Base-by-base conservation (phyloP, 92 coral and sea anemone genomes). In the Umimayanthus chanpuru region DNA sequence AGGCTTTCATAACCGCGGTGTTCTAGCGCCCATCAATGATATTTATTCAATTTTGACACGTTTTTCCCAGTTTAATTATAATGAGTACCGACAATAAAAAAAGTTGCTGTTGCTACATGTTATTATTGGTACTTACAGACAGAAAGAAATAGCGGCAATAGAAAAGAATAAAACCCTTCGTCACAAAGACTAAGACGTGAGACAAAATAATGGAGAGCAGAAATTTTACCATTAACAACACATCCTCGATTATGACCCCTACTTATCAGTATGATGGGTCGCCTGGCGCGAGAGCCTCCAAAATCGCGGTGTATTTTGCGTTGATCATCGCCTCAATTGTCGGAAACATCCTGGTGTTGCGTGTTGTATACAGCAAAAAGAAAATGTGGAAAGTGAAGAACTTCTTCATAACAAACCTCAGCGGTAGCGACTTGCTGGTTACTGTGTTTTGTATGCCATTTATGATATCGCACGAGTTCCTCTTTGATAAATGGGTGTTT, bases 301-400 rank as follows among this genome's bases (percentile, higher is more conserved):
- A 93, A 81, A 89, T 86, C n/a, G 87, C 75, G 18, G 91, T 91
- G 28, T 94, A 94, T 77, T 67, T 89, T 28, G 43, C 71, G 0
- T 93, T 93, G 14, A 92, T 93, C 21, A 66, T 85, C 28, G 84
- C 93, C 1, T 94, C 97, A 0, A 71, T 91, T 32, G 77, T 94
- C 41, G 97, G 97, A 1, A 94, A 94, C 87, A 89, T 66, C 5
- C 23, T 93, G 77, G 95, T 94, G 30, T 89, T 94, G 6, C 85
- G 91, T 68, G 95, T 93, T n/a, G 94, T 94, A 9, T 88, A 86
- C 21, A 73, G 88, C 75, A 70, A 88, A 23, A 84, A 85, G 14
- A 90, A 94, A 14, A 94, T 94, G 97, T 89, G 97, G 50, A 94
- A 93, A 0, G 94, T 94, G 61, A 91, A 94, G 56, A 94, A 94